A percentile compares a stretch with the other conserved stretches of the same genome.
phyloP scores from a whole-genome alignment of 2,888 invertebrate species.

The Lymantria dispar region DNA sequence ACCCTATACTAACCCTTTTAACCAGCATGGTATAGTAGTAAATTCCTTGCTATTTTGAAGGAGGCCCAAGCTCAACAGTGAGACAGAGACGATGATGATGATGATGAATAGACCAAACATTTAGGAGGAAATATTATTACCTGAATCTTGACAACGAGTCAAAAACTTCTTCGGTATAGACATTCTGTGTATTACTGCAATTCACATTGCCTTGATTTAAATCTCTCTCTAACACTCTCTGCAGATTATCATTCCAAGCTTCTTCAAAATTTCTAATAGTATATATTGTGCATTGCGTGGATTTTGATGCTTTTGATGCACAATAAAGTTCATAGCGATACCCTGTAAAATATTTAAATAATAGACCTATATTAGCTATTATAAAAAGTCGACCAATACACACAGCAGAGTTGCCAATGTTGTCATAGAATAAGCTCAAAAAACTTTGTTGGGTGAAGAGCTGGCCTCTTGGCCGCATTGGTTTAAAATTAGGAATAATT shows the following conservation, averaged over 20 bases:
- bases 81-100: too few species aligned
- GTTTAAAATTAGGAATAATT: too few species aligned
- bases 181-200: conserved; percentile 31
- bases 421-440: too few species aligned
- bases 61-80: too few species aligned
- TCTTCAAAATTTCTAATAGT: conserved; percentile 89
- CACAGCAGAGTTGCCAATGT: neutral
- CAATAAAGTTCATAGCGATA: conserved; percentile 98
- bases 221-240: conserved; percentile 46
- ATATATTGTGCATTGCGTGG: conserved; percentile 94
- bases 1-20: too few species aligned
- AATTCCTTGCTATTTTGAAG: too few species aligned
- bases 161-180: conserved; percentile 88
- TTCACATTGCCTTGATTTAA: conserved; percentile 1
- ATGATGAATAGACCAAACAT: too few species aligned
- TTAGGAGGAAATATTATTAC: conserved; percentile 35
- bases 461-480: too few species aligned
- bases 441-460: too few species aligned
- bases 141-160: conserved; percentile 87
- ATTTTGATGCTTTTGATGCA: conserved; percentile 93
- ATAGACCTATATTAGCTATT: neutral
- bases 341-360: conserved; percentile 75
- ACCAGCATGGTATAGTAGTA: too few species aligned
- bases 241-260: conserved; percentile 89
- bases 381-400: too few species aligned